phyloP scores from a whole-genome alignment of 1,140 invertebrate genomes.

The Caerostris darwini region DNA sequence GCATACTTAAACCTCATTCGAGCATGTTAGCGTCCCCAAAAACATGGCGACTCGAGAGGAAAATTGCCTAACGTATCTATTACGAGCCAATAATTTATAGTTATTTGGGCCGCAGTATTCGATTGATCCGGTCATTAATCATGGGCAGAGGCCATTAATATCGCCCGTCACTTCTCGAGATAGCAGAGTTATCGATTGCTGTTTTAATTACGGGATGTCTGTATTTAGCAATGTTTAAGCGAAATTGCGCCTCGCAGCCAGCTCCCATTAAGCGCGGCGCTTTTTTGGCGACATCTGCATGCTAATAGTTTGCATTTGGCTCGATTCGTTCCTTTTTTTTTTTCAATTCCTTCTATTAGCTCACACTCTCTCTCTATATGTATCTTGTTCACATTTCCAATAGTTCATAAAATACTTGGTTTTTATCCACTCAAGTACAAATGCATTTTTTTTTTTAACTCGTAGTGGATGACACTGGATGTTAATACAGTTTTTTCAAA shows the following conservation, averaged over 20 bases:
- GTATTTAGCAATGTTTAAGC: slow-evolving; percentile 26
- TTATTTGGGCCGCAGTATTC: not conserved
- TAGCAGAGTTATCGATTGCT: slow-evolving; percentile 1
- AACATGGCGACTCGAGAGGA: not conserved
- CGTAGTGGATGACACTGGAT: not conserved
- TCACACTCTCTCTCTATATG: not conserved
- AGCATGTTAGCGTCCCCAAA: not conserved
- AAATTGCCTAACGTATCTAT: slow-evolving; percentile 4
- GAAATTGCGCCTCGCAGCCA: not conserved
- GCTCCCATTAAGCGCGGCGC: not conserved
- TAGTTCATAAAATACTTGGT: not conserved
- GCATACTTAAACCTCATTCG: slow-evolving; percentile 1
- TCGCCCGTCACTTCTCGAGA: not conserved
- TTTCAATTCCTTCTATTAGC: not conserved
- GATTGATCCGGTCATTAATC: slow-evolving; percentile 2
- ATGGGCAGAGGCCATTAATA: not conserved
- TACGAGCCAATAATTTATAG: slow-evolving; percentile 30
- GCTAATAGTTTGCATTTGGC: not conserved
- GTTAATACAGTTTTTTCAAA: no score
- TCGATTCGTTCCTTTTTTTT: not conserved
- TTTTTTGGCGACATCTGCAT: slow-evolving; percentile 14
- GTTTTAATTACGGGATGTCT: slow-evolving; percentile 25
- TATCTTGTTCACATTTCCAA: not conserved
- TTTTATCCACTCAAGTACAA: not conserved
- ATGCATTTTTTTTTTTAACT: not conserved